These are phyloP conservation scores for Styela plicata DNA, from an alignment of 23 tunicate genomes.

Conservation along the genomic window DNA sequence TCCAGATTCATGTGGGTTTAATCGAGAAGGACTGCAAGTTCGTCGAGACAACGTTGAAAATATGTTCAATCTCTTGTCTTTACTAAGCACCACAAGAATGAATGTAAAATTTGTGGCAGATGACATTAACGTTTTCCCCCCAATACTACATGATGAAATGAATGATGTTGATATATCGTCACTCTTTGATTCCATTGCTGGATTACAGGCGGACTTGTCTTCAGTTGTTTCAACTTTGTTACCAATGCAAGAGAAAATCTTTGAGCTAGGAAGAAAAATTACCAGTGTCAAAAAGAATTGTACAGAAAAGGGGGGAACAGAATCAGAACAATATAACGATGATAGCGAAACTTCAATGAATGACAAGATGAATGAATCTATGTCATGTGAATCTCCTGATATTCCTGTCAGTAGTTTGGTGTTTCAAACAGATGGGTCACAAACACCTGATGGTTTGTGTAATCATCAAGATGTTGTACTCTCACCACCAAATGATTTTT, in stretches of 20 bases:
- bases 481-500: background rate
- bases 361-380: background rate
- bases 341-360: background rate
- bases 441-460: background rate
- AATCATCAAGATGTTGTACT: constrained; percentile 20
- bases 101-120: constrained; percentile 25
- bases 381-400: constrained; percentile 4
- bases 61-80: constrained; percentile 27
- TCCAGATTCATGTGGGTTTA: constrained; percentile 29
- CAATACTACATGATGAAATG: constrained; percentile 27
- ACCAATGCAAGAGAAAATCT: constrained; percentile 37
- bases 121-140: constrained; percentile 24
- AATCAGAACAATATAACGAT: constrained; percentile 5
- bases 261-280: constrained; percentile 31
- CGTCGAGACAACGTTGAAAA: constrained; percentile 30
- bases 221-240: constrained; percentile 23
- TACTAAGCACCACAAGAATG: constrained; percentile 26
- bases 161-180: constrained; percentile 26
- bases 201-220: constrained; percentile 21
- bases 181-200: constrained; percentile 23
- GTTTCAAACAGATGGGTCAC: background rate
- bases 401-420: background rate
- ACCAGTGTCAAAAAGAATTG: constrained; percentile 26
- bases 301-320: background rate
- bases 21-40: constrained; percentile 14